These are phyloP conservation scores for Lymantria monacha DNA, from an alignment of 2,888 invertebrate genomes.

Conservation along the genomic window DNA sequence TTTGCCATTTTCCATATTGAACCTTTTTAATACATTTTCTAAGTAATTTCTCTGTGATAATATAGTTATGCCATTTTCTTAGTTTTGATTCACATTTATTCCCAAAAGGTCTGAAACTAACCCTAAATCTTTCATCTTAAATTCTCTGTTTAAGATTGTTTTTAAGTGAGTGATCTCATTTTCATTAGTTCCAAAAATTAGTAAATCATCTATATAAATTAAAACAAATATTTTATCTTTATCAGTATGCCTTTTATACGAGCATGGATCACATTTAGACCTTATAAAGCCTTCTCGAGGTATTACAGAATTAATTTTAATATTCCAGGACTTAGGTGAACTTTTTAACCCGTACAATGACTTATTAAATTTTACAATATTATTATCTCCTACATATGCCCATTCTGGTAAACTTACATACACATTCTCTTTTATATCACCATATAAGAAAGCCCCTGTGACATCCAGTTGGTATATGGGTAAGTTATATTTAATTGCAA, in stretches of 20 bases:
- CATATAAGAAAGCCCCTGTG: slow-evolving; percentile 8
- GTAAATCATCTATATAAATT: slow-evolving; percentile 10
- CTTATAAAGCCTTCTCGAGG: slow-evolving; percentile 4
- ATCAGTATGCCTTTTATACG: slow-evolving; percentile 1
- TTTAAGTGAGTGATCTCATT: neutral
- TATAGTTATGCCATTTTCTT: slow-evolving; percentile 12
- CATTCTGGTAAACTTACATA: neutral
- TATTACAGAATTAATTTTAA: slow-evolving; percentile 5
- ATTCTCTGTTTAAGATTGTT: slow-evolving; percentile 3
- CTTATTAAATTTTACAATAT: slow-evolving; percentile 10
- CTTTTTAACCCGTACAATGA: slow-evolving; percentile 6
- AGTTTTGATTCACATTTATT: slow-evolving; percentile 18
- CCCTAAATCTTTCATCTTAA: slow-evolving; percentile 15
- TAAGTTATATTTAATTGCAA: neutral
- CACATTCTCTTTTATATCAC: neutral
- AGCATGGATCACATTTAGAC: slow-evolving; percentile 9
- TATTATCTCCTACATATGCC: slow-evolving; percentile 1
- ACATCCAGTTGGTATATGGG: slow-evolving; percentile 7
- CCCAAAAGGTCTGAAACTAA: slow-evolving; percentile 12
- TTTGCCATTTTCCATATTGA: slow-evolving; percentile 22
- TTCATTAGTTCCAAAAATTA: slow-evolving; percentile 1
- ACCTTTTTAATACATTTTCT: slow-evolving; percentile 13
- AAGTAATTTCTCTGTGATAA: slow-evolving; percentile 18
- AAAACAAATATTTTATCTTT: slow-evolving; percentile 5
- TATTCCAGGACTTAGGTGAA: slow-evolving; percentile 7